Evolutionary conservation across 1,140 invertebrate genomes (phyloP).

Genomic region (Eumaeus atala): DNA sequence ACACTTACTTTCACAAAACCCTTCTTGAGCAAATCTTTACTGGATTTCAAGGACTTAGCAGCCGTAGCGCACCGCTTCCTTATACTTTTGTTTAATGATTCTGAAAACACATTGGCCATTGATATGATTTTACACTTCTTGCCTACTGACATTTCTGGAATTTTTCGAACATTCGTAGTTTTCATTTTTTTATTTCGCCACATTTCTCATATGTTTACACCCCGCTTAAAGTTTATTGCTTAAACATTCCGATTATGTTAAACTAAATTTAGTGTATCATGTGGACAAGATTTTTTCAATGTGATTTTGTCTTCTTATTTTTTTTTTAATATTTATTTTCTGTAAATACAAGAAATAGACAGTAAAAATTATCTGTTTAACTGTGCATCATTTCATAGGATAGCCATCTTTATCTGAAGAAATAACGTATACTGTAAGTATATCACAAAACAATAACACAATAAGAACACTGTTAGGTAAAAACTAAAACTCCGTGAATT

Average conservation of each 20-base stretch:
- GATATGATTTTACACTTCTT: slow-evolving; percentile 23
- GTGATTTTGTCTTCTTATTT: slow-evolving; percentile 33
- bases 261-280: not conserved
- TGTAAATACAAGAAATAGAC: slow-evolving; percentile 72
- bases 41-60: slow-evolving; percentile 16
- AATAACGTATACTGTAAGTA: slow-evolving; percentile 77
- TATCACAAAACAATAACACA: slow-evolving; percentile 74
- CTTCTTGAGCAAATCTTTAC: slow-evolving; percentile 17
- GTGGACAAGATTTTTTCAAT: slow-evolving; percentile 10
- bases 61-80: slow-evolving; percentile 47
- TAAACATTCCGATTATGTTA: slow-evolving; percentile 20
- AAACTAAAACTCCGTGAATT: slow-evolving; percentile 56
- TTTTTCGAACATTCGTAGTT: slow-evolving; percentile 13
- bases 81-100: slow-evolving; percentile 33
- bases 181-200: slow-evolving; percentile 25
- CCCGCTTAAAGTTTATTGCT: slow-evolving; percentile 32
- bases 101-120: slow-evolving; percentile 29
- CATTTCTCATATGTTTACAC: slow-evolving; percentile 23
- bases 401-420: slow-evolving; percentile 77
- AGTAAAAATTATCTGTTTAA: slow-evolving; percentile 80
- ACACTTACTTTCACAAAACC: slow-evolving; percentile 21
- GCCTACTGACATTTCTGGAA: not conserved
- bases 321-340: slow-evolving; percentile 53
- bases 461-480: slow-evolving; percentile 70
- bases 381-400: slow-evolving; percentile 80